A percentile compares a stretch with the other conserved stretches of the same genome.
Evolutionary conservation across 1,140 invertebrate species (phyloP).

Genomic region (Caerostris extrusa): DNA sequence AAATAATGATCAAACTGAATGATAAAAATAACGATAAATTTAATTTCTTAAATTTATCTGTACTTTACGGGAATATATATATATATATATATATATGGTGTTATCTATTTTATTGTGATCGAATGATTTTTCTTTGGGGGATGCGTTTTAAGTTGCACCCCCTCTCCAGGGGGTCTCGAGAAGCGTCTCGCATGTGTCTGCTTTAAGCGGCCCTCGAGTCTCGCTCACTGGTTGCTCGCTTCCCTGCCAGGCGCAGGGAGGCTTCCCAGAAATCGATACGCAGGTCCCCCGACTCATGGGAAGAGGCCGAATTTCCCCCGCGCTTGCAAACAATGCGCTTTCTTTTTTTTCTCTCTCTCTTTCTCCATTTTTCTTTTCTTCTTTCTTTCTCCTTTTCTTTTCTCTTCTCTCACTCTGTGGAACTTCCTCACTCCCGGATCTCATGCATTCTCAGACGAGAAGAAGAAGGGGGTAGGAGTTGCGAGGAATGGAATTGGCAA

Average conservation of each 20-base stretch:
- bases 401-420: not conserved
- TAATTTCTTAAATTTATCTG: too few species aligned
- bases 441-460: conserved; percentile 22
- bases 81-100: too few species aligned
- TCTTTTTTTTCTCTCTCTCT: not conserved
- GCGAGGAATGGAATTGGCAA: conserved; percentile 46
- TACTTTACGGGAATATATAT: too few species aligned
- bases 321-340: conserved; percentile 45
- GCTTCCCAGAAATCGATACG: conserved; percentile 16
- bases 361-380: conserved; percentile 19
- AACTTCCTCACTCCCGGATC: not conserved
- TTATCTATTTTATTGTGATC: too few species aligned
- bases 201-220: too few species aligned
- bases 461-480: not conserved
- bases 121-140: too few species aligned
- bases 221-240: conserved; percentile 8
- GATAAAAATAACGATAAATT: too few species aligned
- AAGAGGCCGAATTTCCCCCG: not conserved
- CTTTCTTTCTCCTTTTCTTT: not conserved
- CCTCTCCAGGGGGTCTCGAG: too few species aligned
- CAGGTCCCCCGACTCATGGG: not conserved
- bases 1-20: too few species aligned
- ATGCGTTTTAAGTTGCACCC: too few species aligned
- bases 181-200: too few species aligned
- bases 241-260: not conserved